A percentile compares a stretch with the other conserved stretches of the same genome.
Conservation (phyloP, 2,888 invertebrate genomes). For the Listrodromus nycthemerus region DNA sequence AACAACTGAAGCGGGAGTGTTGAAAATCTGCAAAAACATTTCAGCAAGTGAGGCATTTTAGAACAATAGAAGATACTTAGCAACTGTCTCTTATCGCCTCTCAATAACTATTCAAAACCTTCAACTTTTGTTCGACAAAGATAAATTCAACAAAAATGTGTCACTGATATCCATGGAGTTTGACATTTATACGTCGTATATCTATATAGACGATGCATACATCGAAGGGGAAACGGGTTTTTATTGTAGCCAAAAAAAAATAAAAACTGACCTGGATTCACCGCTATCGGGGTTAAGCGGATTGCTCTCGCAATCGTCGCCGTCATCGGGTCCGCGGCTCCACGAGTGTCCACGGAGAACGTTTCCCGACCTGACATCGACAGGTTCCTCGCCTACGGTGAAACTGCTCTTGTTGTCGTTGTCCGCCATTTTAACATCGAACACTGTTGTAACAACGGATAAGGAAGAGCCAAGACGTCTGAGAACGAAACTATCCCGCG, state of each 20-base stretch:
- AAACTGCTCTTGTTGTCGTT: slow-evolving; percentile 43
- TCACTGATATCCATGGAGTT: background rate
- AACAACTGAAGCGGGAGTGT: slow-evolving; percentile 17
- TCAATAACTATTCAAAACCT: background rate
- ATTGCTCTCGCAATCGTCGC: slow-evolving; percentile 73
- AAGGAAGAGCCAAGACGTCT: slow-evolving; percentile 39
- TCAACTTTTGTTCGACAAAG: background rate
- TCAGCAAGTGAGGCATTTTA: no score
- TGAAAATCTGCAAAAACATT: slow-evolving; percentile 27
- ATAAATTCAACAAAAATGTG: background rate
- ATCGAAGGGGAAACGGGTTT: background rate
- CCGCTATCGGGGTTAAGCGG: slow-evolving; percentile 68
- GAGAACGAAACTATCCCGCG: slow-evolving; percentile 38
- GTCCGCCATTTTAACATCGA: slow-evolving; percentile 62
- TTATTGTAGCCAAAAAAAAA: background rate
- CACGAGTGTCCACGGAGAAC: slow-evolving; percentile 76
- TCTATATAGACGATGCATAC: background rate
- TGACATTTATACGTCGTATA: slow-evolving; percentile 23
- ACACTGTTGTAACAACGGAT: slow-evolving; percentile 14
- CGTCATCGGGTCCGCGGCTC: slow-evolving; percentile 78
- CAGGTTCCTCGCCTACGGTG: slow-evolving; percentile 53
- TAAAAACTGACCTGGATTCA: slow-evolving; percentile 73
- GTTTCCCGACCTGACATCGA: slow-evolving; percentile 71
- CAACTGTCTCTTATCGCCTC: background rate
- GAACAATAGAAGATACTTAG: background rate